A percentile compares a stretch with the other conserved stretches of the same genome.
These are phyloP conservation scores for Conchocele bisecta DNA, from an alignment of 2,888 invertebrate genomes.

Conservation along the genomic window DNA sequence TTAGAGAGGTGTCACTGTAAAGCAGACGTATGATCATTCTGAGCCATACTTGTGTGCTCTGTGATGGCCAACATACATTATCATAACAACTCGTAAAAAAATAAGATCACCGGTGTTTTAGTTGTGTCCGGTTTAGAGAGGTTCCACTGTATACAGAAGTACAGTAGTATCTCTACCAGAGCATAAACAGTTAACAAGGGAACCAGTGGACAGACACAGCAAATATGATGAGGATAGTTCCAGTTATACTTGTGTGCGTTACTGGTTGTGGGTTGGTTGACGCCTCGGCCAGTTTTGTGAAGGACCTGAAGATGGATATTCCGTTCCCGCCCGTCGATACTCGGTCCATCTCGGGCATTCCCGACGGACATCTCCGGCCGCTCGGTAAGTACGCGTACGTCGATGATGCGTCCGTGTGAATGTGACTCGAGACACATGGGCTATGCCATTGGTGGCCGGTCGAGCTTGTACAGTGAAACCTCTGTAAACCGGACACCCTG, in stretches of 20 bases:
- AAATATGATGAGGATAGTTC: not conserved
- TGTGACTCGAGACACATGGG: not conserved
- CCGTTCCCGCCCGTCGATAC: conserved; percentile 73
- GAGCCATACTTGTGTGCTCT: no score
- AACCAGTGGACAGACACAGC: no score
- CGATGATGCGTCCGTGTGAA: no score
- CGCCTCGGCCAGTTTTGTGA: conserved; percentile 57
- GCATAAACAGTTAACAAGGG: no score
- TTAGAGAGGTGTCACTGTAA: no score
- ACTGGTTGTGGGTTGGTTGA: not conserved
- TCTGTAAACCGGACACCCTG: not conserved
- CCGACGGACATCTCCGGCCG: conserved; percentile 79
- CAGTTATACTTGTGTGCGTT: not conserved
- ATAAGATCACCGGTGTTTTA: no score
- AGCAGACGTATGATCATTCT: no score
- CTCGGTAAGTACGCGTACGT: conserved; percentile 70
- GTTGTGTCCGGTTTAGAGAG: no score
- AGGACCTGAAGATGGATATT: conserved; percentile 74
- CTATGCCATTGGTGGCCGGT: not conserved
- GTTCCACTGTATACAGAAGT: no score
- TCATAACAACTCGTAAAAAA: no score
- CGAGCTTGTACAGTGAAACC: not conserved
- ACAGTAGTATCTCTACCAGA: no score
- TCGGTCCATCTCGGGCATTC: conserved; percentile 62
- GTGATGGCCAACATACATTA: no score